Evolutionary conservation across 1,140 invertebrate genomes (phyloP), one percentile per base, ranked within the genome.

Genomic region (Calycopis cecrops): DNA sequence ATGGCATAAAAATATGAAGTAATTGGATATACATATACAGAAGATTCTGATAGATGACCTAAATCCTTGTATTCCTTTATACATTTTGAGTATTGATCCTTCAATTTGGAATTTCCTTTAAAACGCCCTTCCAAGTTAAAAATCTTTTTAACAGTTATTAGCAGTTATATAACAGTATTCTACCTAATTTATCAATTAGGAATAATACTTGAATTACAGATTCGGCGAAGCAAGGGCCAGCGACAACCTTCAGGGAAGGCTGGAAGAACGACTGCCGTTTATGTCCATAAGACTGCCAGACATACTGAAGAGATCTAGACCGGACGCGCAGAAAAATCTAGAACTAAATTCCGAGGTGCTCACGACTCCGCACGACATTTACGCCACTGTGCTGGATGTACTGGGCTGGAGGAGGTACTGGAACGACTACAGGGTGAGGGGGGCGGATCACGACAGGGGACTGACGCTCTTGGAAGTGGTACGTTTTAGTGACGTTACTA

Each of bases 261-360:
- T 95, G 60, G 96, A 98, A 76, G 96, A 98, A 71, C 89, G 96
- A 6, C 66, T 97, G 28, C 96, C 96, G 0, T 93, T 96, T 62
- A 95, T 98, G 76, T 92, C 93, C 0, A 91, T 97, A 52, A 85
- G 90, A 0, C 91, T 97, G 67, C 96, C 96, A 91, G n/a, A n/a
- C n/a, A n/a, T n/a, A n/a, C n/a, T n/a, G n/a, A n/a, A n/a, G n/a
- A n/a, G n/a, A n/a, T n/a, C n/a, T n/a, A n/a, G n/a, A n/a, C n/a
- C n/a, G n/a, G n/a, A n/a, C n/a, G n/a, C n/a, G n/a, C n/a, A n/a
- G 59, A 82, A 81, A 0, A 93, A 94, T 74, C 90, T 97, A 57
- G 64, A 90, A 35, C 86, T 79, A 1, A 97, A 97, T 67, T 85
- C 89, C 1, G 77, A 93, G 33, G 90, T 90, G 3, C 84, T 98